A percentile compares a stretch with the other conserved stretches of the same genome.
Conservation (phyloP, 2,113 vertebrate species). For the Atrichornis clamosus region DNA sequence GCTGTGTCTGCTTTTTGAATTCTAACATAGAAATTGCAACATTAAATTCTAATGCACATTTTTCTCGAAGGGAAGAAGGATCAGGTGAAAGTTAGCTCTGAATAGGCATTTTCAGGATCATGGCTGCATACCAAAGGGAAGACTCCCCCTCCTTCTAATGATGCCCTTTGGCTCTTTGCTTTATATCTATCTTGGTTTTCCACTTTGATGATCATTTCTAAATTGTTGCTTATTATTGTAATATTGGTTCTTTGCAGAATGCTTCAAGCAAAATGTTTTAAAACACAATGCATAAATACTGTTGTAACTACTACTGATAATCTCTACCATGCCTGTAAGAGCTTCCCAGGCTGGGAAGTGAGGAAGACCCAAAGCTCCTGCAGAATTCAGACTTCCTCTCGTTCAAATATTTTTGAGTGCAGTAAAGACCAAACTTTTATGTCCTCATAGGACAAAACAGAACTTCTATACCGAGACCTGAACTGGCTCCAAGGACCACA, state of each 20-base stretch:
- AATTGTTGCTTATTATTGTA: conserved; percentile 37
- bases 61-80: not conserved
- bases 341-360: not conserved
- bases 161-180: conserved; percentile 15
- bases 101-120: not conserved
- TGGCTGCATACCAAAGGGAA: not conserved
- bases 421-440: not conserved
- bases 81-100: not conserved
- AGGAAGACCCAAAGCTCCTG: not conserved
- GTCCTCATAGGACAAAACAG: not conserved
- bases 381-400: not conserved
- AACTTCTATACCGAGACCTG: not conserved
- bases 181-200: conserved; percentile 23
- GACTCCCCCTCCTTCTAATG: not conserved
- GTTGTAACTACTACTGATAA: not conserved
- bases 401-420: not conserved
- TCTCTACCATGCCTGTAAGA: not conserved
- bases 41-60: not conserved
- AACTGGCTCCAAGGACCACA: not conserved
- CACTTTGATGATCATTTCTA: conserved; percentile 25
- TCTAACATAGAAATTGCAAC: not conserved
- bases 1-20: conserved; percentile 20
- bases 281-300: not conserved
- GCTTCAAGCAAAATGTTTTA: conserved; percentile 16
- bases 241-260: not conserved